Conservation (phyloP, 2,113 vertebrate species). For the Ptilonorhynchus violaceus region DNA sequence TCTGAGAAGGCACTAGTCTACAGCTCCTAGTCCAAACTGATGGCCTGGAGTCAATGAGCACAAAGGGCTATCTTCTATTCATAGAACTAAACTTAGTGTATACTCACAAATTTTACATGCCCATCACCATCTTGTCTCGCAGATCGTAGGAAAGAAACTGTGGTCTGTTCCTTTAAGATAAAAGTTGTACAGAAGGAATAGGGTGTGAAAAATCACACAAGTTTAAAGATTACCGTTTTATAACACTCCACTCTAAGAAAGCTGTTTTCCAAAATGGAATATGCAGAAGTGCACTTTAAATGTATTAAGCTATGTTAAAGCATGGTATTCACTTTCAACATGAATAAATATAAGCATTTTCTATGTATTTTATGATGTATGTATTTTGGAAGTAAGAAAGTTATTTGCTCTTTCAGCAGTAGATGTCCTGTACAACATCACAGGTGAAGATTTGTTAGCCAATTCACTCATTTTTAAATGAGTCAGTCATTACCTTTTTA, state of each 20-base stretch:
- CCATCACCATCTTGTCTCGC: neutral
- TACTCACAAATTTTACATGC: neutral
- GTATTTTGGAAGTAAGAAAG: neutral
- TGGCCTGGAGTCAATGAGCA: neutral
- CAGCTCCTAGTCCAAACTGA: neutral
- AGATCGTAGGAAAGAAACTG: neutral
- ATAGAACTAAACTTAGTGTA: neutral
- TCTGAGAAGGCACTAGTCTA: neutral
- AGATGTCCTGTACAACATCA: neutral
- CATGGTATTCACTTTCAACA: neutral
- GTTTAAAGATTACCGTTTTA: neutral
- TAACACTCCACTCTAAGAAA: neutral
- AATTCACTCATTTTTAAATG: neutral
- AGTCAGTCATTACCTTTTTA: neutral
- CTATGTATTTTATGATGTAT: neutral
- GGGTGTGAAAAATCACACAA: neutral
- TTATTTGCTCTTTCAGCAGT: constrained; percentile 7
- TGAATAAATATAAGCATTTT: neutral
- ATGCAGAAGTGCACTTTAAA: neutral
- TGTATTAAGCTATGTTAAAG: neutral
- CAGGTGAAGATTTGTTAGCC: neutral
- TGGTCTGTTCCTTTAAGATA: neutral
- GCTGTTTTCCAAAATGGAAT: neutral
- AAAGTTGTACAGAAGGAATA: neutral
- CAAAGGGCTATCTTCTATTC: neutral